A percentile compares a stretch with the other conserved stretches of the same genome.
Conservation (phyloP, 2,888 invertebrate species). For the Andricus curvator region DNA sequence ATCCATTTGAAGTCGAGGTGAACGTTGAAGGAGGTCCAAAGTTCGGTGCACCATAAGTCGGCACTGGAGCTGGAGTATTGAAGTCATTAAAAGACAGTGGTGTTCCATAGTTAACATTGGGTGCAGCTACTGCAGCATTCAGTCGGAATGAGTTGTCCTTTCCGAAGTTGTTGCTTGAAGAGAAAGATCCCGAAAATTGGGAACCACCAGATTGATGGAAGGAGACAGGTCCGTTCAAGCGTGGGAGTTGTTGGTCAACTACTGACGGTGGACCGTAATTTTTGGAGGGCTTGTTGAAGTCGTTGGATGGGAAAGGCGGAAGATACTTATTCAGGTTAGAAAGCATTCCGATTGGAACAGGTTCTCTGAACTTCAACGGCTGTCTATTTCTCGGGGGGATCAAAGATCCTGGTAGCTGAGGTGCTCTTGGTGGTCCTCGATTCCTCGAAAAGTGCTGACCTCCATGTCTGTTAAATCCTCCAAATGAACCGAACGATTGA, state of each 20-base stretch:
- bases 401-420: conserved; percentile 59
- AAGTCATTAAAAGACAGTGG: conserved; percentile 72
- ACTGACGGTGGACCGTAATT: conserved; percentile 64
- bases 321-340: conserved; percentile 81
- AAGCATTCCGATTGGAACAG: conserved; percentile 85
- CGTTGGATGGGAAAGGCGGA: conserved; percentile 54
- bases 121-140: conserved; percentile 69
- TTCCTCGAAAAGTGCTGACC: conserved; percentile 48
- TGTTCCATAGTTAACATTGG: conserved; percentile 73
- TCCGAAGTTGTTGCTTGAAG: conserved; percentile 51
- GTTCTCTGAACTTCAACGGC: conserved; percentile 87
- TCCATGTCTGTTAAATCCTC: conserved; percentile 33
- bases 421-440: conserved; percentile 56
- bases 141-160: conserved; percentile 47
- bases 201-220: conserved; percentile 61
- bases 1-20: conserved; percentile 62
- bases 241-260: conserved; percentile 68
- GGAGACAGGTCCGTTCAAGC: conserved; percentile 58
- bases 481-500: conserved; percentile 48
- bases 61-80: conserved; percentile 72
- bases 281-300: conserved; percentile 63
- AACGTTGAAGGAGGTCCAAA: conserved; percentile 69
- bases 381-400: conserved; percentile 70
- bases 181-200: conserved; percentile 45
- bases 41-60: conserved; percentile 75